Evolutionary conservation across 2,113 vertebrate species (phyloP).

Genomic region (Corythaixoides concolor): DNA sequence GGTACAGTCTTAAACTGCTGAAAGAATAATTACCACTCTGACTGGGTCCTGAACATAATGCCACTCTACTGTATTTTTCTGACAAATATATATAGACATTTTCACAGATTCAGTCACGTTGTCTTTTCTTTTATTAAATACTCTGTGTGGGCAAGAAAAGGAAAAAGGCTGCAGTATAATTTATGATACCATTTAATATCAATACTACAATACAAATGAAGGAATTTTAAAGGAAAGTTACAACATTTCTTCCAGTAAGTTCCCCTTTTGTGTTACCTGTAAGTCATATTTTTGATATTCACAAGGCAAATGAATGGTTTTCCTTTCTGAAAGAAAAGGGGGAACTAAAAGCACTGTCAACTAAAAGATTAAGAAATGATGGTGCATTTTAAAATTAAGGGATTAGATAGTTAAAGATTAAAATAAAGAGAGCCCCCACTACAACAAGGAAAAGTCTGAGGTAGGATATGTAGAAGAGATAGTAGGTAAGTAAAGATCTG

Average conservation of each 20-base stretch:
- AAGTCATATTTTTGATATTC: not conserved
- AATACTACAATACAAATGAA: constrained; percentile 20
- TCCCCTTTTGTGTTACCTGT: not conserved
- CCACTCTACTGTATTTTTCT: constrained; percentile 9
- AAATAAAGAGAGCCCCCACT: not conserved
- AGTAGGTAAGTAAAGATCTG: not conserved
- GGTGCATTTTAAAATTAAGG: not conserved
- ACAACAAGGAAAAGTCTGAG: not conserved
- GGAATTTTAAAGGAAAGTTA: not conserved
- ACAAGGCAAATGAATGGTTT: constrained; percentile 5
- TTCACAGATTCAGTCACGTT: constrained; percentile 7
- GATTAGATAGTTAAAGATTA: not conserved
- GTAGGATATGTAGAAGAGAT: not conserved
- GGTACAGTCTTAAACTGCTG: not conserved
- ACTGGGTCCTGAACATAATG: constrained; percentile 12
- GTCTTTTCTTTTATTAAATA: constrained; percentile 27
- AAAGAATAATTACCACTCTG: constrained; percentile 48
- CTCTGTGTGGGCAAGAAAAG: constrained; percentile 26
- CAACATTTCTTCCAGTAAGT: not conserved
- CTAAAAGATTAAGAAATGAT: not conserved
- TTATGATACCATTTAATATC: not conserved
- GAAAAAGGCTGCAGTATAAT: constrained; percentile 3
- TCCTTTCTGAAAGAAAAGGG: not conserved
- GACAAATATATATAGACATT: constrained; percentile 15
- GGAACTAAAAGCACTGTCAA: not conserved